Conservation (phyloP, 1,140 invertebrate genomes). For the Euglossa dilemma region DNA sequence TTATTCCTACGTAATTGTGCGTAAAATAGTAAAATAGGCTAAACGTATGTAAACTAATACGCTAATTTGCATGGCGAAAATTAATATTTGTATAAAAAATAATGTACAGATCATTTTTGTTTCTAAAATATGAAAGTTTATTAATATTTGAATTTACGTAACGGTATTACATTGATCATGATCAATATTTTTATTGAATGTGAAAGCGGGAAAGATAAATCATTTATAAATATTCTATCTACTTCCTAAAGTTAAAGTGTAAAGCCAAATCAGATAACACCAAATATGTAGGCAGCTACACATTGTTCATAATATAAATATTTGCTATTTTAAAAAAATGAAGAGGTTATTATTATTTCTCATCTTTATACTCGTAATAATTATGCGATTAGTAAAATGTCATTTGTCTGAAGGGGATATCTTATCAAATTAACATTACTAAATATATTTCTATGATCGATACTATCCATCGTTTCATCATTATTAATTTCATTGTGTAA, state of each 20-base stretch:
- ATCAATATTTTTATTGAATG: slow-evolving; percentile 12
- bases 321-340: background rate
- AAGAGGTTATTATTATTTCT: background rate
- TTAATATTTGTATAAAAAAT: slow-evolving; percentile 3
- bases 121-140: background rate
- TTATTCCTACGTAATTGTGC: background rate
- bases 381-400: background rate
- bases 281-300: background rate
- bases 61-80: background rate
- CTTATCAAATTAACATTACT: slow-evolving; percentile 27
- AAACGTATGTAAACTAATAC: background rate
- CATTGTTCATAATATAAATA: slow-evolving; percentile 15
- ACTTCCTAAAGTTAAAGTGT: background rate
- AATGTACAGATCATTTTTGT: background rate
- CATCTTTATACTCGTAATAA: too few species aligned
- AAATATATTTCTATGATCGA: slow-evolving; percentile 20
- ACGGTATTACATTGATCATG: background rate
- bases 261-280: slow-evolving; percentile 1
- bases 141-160: slow-evolving; percentile 6
- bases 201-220: too few species aligned
- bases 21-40: background rate
- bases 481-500: background rate
- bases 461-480: background rate
- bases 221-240: too few species aligned
- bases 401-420: slow-evolving; percentile 4